Base-by-base conservation (phyloP, 2,888 invertebrate species). In the Ormyrus thymus region DNA sequence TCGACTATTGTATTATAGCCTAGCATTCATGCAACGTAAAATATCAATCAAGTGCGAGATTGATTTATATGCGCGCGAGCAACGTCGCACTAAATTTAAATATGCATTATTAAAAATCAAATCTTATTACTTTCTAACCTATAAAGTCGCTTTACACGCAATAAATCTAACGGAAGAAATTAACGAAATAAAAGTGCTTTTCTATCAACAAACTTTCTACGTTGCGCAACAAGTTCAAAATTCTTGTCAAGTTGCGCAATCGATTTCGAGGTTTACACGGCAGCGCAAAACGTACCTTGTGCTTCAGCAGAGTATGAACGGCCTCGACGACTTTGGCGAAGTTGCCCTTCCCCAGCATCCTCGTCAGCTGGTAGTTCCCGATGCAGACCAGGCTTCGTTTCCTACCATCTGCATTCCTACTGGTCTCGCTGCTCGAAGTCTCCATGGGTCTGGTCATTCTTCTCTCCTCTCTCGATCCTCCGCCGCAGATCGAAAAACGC, bases 311-410 rank as follows among this genome's bases (percentile, higher is more conserved):
- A 81, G 92, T 92, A 88, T 95, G 95, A 51, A 93, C 92, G 11
- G 95, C 95, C 87, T 95, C 94, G 87, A 95, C 94, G 65, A 95
- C 95, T 84, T 93, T 92, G 43, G 95, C 95, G 88, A 95, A 95
- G 90, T 94, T 95, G 81, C 95, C 95, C 89, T 94, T 95, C 62
- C 95, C 95, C 77, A 95, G 91, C 78, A 93, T 91, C 84, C 92
- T 92, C 76, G 94, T 94, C 92, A 95, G 93, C 85, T 92, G 91
- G 90, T 95, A 95, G 87, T 93, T 94, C 76, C 95, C 95, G 84
- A 95, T 92, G 90, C 91, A 92, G 86, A 92, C 91, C 83, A 93
- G 90, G 89, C 92, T 89, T 80, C 80, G 83, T 55, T 79, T 82
- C 15, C 29, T 48, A 46, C 69, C 13, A 6, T 15, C 62, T 13